A percentile compares a stretch with the other conserved stretches of the same genome.
These are phyloP conservation scores for Crypturellus tataupa DNA, from an alignment of 2,797 vertebrate species.

Conservation along the genomic window DNA sequence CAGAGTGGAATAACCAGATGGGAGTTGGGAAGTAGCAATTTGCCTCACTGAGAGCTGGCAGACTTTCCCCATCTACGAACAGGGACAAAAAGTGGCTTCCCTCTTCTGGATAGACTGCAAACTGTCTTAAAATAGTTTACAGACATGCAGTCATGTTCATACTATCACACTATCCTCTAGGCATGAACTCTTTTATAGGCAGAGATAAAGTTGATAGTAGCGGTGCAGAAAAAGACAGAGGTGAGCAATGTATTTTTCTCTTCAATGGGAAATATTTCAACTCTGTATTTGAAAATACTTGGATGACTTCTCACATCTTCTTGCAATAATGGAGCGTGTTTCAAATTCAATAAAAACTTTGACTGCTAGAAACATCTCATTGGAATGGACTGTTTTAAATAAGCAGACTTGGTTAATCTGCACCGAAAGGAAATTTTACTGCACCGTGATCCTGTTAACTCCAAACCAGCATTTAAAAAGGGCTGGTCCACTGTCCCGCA, in stretches of 20 bases:
- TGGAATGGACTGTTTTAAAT: background rate
- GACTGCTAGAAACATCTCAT: background rate
- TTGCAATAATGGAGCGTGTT: background rate
- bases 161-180: background rate
- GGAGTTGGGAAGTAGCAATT: background rate
- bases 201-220: background rate
- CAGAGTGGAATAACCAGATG: background rate
- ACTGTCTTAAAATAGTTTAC: background rate
- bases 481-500: background rate
- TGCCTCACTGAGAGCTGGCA: background rate
- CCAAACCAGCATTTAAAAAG: rapidly evolving
- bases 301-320: background rate
- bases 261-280: background rate
- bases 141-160: background rate
- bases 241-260: background rate
- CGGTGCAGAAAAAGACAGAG: background rate
- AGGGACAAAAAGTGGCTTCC: background rate
- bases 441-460: background rate
- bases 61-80: rapidly evolving
- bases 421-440: background rate
- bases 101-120: background rate
- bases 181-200: background rate
- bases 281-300: background rate
- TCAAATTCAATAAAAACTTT: background rate
- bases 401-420: background rate